phyloP scores from a whole-genome alignment of 2,888 invertebrate species.

The Pyrrhia umbra region DNA sequence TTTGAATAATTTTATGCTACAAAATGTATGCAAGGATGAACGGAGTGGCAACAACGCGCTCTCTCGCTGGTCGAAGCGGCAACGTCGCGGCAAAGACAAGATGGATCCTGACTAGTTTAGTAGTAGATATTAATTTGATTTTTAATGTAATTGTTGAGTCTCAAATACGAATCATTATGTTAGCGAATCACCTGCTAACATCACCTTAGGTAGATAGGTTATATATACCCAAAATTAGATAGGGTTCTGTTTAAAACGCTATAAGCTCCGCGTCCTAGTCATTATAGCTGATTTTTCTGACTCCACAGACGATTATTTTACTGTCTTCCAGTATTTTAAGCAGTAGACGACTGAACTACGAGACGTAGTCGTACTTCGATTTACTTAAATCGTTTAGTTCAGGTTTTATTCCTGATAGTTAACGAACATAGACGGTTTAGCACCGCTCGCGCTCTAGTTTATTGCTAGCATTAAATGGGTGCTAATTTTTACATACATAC shows the following conservation, averaged over 20 bases:
- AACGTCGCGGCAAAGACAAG: slow-evolving; percentile 65
- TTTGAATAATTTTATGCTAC: slow-evolving; percentile 14
- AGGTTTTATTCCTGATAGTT: slow-evolving; percentile 61
- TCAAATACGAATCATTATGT: slow-evolving; percentile 20
- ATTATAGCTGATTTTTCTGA: slow-evolving; percentile 54
- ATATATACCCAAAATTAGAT: slow-evolving; percentile 65
- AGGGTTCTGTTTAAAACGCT: slow-evolving; percentile 63
- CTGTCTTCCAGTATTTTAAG: slow-evolving; percentile 86
- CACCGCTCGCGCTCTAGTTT: slow-evolving; percentile 74
- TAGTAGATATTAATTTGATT: slow-evolving; percentile 7
- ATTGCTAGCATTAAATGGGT: slow-evolving; percentile 83
- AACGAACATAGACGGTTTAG: slow-evolving; percentile 60
- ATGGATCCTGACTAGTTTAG: slow-evolving; percentile 26
- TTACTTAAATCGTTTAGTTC: slow-evolving; percentile 54
- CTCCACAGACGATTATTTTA: slow-evolving; percentile 72
- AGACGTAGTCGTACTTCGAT: slow-evolving; percentile 65
- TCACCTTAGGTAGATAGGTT: slow-evolving; percentile 62
- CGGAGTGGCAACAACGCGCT: slow-evolving; percentile 45
- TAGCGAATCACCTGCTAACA: slow-evolving; percentile 57
- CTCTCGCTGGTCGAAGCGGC: slow-evolving; percentile 61
- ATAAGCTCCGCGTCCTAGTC: slow-evolving; percentile 61
- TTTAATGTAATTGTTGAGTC: slow-evolving; percentile 9
- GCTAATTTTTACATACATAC: slow-evolving; percentile 78
- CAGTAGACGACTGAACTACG: slow-evolving; percentile 70
- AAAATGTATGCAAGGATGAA: slow-evolving; percentile 39